Evolutionary conservation across 2,113 vertebrate genomes (phyloP).

Genomic region (Boulengeromyrus knoepffleri): DNA sequence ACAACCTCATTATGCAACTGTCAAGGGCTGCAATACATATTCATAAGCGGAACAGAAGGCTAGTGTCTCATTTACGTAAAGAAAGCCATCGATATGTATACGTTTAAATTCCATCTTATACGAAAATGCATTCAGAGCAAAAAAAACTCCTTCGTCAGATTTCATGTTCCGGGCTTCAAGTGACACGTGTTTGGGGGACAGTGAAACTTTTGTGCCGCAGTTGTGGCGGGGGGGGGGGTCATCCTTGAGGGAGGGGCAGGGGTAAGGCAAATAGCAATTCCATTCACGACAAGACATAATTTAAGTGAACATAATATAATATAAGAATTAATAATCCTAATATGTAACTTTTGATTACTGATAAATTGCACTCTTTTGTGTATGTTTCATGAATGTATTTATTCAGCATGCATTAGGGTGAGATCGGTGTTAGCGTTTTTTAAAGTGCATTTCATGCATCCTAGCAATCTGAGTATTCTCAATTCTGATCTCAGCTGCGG

Average conservation of each 20-base stretch:
- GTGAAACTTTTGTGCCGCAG: not conserved
- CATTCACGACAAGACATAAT: not conserved
- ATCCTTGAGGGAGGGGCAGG: not conserved
- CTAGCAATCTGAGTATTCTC: not conserved
- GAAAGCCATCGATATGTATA: not conserved
- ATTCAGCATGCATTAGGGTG: not conserved
- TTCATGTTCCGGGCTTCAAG: not conserved
- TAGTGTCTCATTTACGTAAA: not conserved
- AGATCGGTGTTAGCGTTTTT: not conserved
- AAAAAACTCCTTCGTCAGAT: not conserved
- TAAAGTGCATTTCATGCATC: not conserved
- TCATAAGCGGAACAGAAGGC: slow-evolving; percentile 12
- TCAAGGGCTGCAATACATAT: slow-evolving; percentile 7
- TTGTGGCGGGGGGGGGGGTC: not conserved
- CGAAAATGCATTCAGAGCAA: not conserved
- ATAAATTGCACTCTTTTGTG: not conserved
- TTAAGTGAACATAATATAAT: too few relatives aligned
- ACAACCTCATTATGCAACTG: slow-evolving; percentile 1
- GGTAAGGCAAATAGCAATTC: not conserved
- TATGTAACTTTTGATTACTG: not conserved
- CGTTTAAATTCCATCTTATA: not conserved
- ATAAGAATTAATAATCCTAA: not conserved
- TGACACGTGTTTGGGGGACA: not conserved
- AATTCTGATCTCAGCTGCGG: not conserved
- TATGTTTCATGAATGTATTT: not conserved